Base-by-base conservation (phyloP, 2,888 invertebrate genomes). In the Rhaphigaster nebulosa region DNA sequence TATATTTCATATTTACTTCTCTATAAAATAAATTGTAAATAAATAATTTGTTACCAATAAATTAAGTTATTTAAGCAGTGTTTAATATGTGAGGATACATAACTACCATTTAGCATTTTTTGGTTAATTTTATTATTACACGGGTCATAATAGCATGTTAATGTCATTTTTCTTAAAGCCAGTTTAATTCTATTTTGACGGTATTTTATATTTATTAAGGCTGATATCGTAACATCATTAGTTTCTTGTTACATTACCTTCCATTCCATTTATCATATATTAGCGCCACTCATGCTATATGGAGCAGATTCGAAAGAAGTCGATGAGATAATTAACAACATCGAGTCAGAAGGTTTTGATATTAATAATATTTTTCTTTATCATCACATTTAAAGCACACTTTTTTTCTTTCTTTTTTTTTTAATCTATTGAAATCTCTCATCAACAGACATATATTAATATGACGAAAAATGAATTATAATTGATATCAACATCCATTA, bases 191-290 rank as follows among this genome's bases (percentile, higher is more conserved):
- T 38, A 76, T 38, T 38, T 38, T 76, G 20, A 76, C 29, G 8
- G 5, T 1, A 6, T 76, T 8, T 38, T 38, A 76, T 38, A 38
- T 20, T 76, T 76, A 76, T 76, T 76, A 38, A 8, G 29, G 38
- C 1, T 8, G 0, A 38, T 76, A 76, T 38, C 6, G 38, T 76
- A 20, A 23, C 8, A 76, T 76, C 5, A 15, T 38, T 76, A 8
- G 70, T 76, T 76, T 38, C 34, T 76, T 76, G 70, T 76, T 76
- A 76, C 8, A 76, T 76, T 76, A 76, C 70, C 70, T 76, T 76
- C 70, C 70, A 8, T 76, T 76, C 20, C 1, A 38, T 34, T 76
- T 76, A 8, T 76, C 8, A 76, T 20, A 38, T 13, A 38, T 38
- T 8, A 76, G 34, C 70, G 70, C 70, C 23, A 76, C 70, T 34